Evolutionary conservation across 2,113 vertebrate genomes (phyloP).

Genomic region (Proteles cristata): DNA sequence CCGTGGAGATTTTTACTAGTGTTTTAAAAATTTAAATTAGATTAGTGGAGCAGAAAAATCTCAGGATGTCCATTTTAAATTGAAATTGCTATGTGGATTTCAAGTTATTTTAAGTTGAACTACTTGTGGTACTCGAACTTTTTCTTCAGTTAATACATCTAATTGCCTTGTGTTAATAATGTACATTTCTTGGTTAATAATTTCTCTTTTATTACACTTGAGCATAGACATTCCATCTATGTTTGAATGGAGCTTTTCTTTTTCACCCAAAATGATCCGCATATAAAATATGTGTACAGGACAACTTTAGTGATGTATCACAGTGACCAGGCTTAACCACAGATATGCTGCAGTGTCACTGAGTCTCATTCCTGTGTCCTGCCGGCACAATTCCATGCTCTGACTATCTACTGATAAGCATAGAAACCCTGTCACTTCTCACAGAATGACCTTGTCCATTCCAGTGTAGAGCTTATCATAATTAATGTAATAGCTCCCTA

Average conservation of each 20-base stretch:
- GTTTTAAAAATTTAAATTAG: conserved; percentile 26
- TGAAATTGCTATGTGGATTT: conserved; percentile 1
- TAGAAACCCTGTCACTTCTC: neutral
- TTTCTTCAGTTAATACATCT: neutral
- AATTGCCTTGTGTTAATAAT: conserved; percentile 12
- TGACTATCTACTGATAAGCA: neutral
- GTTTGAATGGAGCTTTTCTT: neutral
- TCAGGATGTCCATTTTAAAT: conserved; percentile 30
- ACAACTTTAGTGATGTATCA: neutral
- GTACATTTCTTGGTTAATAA: neutral
- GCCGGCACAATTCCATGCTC: neutral
- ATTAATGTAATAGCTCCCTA: neutral
- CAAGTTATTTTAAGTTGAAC: neutral
- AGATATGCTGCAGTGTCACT: neutral
- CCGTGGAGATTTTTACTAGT: conserved; percentile 17
- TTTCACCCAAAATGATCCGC: neutral
- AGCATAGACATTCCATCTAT: neutral
- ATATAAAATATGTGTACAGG: neutral
- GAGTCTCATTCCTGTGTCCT: neutral
- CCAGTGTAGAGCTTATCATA: neutral
- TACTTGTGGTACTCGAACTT: conserved; percentile 4
- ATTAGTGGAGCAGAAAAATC: neutral
- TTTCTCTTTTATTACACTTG: neutral
- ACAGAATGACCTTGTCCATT: too few relatives aligned
- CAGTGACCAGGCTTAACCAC: too few relatives aligned